Evolutionary conservation across 1,140 invertebrate genomes (phyloP).

Genomic region (Ephestia elutella): DNA sequence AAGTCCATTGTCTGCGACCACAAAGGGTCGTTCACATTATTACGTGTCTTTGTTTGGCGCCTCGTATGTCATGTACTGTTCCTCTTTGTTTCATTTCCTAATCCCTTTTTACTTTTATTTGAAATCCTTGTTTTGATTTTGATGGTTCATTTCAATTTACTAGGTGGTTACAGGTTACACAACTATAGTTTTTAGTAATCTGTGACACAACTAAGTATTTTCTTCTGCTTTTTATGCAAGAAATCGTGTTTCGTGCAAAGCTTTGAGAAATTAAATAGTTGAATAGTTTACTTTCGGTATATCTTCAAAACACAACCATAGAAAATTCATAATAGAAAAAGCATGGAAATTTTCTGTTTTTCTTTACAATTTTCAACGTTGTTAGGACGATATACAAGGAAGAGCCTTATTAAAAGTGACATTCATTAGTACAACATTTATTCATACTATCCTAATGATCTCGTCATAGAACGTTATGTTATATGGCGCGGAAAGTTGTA

Average conservation of each 20-base stretch:
- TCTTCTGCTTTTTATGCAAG: no score
- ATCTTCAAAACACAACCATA: no score
- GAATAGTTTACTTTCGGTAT: background rate
- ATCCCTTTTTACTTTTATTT: background rate
- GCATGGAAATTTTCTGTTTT: background rate
- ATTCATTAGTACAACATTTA: background rate
- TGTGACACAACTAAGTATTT: no score
- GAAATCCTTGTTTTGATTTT: no score
- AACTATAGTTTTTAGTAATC: no score
- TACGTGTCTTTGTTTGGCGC: background rate
- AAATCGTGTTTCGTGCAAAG: no score
- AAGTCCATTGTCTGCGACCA: constrained; percentile 1
- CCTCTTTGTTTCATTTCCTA: background rate
- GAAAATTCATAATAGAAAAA: background rate
- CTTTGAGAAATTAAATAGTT: no score
- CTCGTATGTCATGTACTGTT: background rate
- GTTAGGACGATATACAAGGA: background rate
- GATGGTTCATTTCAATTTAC: no score
- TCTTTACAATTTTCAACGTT: background rate
- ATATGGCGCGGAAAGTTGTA: constrained; percentile 27
- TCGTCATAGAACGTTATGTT: constrained; percentile 28
- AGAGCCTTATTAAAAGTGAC: background rate
- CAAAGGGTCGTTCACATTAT: constrained; percentile 8
- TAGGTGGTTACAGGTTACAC: no score
- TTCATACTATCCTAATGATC: constrained; percentile 24